These are phyloP conservation scores for Conger conger DNA, from an alignment of 2,113 vertebrate genomes.

Conservation along the genomic window DNA sequence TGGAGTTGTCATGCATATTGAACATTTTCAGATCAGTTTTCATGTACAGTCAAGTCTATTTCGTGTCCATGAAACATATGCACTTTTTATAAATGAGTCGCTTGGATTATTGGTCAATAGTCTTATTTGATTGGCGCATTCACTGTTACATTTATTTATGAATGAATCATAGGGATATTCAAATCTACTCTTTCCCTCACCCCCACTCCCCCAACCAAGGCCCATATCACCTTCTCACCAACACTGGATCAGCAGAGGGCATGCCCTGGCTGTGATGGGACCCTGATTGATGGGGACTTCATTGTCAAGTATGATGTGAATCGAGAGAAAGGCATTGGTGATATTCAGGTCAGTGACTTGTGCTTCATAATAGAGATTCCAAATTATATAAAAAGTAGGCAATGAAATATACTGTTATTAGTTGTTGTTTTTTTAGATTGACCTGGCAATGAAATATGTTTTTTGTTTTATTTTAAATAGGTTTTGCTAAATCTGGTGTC, in stretches of 20 bases:
- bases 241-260: conserved; percentile 79
- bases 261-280: conserved; percentile 75
- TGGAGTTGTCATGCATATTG: too few species aligned
- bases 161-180: background rate
- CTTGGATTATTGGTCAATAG: background rate
- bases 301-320: conserved; percentile 85
- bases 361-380: background rate
- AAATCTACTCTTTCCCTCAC: background rate
- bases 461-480: too few species aligned
- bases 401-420: background rate
- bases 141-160: too few species aligned
- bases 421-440: background rate
- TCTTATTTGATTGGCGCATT: too few species aligned
- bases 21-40: too few species aligned
- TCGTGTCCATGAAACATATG: too few species aligned
- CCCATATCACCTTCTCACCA: conserved; percentile 67
- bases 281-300: conserved; percentile 84
- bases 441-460: too few species aligned
- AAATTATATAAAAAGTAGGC: background rate
- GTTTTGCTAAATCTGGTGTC: too few species aligned
- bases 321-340: conserved; percentile 65
- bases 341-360: conserved; percentile 77
- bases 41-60: too few species aligned
- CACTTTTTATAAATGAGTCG: too few species aligned
- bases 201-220: conserved; percentile 46